Evolutionary conservation across 2,797 vertebrate species (phyloP), one percentile per base, ranked within the genome.

Genomic region (Cetoscarus ocellatus): DNA sequence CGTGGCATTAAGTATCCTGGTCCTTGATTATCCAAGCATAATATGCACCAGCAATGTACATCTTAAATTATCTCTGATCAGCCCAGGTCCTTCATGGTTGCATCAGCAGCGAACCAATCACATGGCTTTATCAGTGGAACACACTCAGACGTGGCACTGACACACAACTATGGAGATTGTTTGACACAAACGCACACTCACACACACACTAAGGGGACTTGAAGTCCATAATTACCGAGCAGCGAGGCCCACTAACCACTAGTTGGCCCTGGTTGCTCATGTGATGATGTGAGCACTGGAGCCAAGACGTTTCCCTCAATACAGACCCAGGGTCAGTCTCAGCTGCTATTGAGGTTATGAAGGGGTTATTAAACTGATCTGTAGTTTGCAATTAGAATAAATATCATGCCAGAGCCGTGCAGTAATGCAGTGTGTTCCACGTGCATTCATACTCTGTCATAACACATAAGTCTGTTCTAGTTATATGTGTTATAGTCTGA

Each of bases 141-240:
- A 72, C 61, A 80, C 56, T 76, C 10, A 76, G 67, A 85, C 62
- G 68, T 73, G 84, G 79, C 80, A 83, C 14, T 55, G 60, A 71
- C 61, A 67, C 57, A 27, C 27, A 27, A 27, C 2, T 27, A 27
- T 27, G 27, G 27, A 27, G 27, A 27, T 27, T 27, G 27, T 27
- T 27, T 27, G 27, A 27, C 27, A 27, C 27, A 27, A 2, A 27
- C 72, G 55, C 52, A 57, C 49, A 45, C 56, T 66, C 61, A 76
- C 58, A 71, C 70, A 72, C 44, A 61, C 53, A 64, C 62, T 43
- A 27, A 68, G 14, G 43, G 54, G 68, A 76, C 67, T 71, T 54
- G 65, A 90, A 86, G 79, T 86, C 81, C 72, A 75, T 90, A 91
- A 92, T 92, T 91, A 91, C 76, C 36, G 9, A 71, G 82, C 80